A percentile compares a stretch with the other conserved stretches of the same genome.
Evolutionary conservation across 2,113 vertebrate species (phyloP).

Genomic region (Percina caprodes): DNA sequence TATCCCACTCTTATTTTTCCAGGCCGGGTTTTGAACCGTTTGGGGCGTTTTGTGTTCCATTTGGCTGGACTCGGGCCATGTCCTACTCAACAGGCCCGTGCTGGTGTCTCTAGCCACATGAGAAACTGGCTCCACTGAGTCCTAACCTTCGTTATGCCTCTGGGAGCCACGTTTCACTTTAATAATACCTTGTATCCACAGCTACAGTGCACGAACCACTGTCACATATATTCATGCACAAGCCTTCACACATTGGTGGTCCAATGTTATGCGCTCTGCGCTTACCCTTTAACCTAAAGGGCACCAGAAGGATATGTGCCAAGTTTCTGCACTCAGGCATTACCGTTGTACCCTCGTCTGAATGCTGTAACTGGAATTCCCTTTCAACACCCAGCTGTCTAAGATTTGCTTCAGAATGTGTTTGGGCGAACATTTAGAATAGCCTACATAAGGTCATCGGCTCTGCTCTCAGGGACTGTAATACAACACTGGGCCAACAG

Average conservation of each 20-base stretch:
- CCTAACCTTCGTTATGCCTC: slow-evolving; percentile 64
- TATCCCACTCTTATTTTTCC: slow-evolving; percentile 73
- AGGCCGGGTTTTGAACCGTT: slow-evolving; percentile 70
- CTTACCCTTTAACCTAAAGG: slow-evolving; percentile 72
- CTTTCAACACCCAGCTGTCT: slow-evolving; percentile 73
- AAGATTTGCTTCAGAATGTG: slow-evolving; percentile 71
- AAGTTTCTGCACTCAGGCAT: slow-evolving; percentile 50
- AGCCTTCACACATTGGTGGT: slow-evolving; percentile 56
- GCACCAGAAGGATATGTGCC: slow-evolving; percentile 53
- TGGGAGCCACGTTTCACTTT: slow-evolving; percentile 63
- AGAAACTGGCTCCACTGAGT: slow-evolving; percentile 69
- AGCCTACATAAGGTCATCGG: slow-evolving; percentile 70
- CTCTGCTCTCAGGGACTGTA: slow-evolving; percentile 70
- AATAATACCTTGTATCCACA: slow-evolving; percentile 54
- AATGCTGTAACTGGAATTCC: slow-evolving; percentile 68
- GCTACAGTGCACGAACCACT: slow-evolving; percentile 42
- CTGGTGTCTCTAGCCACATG: slow-evolving; percentile 70
- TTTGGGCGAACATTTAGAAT: slow-evolving; percentile 68
- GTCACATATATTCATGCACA: slow-evolving; percentile 39
- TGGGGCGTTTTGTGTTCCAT: slow-evolving; percentile 73
- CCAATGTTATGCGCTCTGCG: slow-evolving; percentile 45
- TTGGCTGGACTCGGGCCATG: slow-evolving; percentile 66
- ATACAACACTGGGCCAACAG: slow-evolving; percentile 59
- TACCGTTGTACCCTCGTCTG: slow-evolving; percentile 38
- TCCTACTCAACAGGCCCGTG: slow-evolving; percentile 61